phyloP scores from a whole-genome alignment of 2,888 invertebrate genomes.

The Branchipolynoe longqiensis region DNA sequence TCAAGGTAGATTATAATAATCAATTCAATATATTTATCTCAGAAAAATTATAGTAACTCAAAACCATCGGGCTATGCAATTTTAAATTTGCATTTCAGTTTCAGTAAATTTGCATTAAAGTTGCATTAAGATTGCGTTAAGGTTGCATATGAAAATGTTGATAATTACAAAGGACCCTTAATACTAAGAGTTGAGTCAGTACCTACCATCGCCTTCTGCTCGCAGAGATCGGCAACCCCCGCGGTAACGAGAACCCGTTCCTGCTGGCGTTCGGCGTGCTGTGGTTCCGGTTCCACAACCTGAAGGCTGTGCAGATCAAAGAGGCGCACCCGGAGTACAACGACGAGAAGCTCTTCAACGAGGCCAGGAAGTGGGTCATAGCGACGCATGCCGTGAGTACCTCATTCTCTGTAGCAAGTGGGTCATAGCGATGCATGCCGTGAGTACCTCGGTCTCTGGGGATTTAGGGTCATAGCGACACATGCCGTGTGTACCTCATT shows the following conservation, averaged over 20 bases:
- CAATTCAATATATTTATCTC: no score
- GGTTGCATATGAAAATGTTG: conserved; percentile 33
- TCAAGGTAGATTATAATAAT: no score
- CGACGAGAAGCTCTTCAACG: conserved; percentile 96
- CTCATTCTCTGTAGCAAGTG: no score
- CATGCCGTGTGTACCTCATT: conserved; percentile 90
- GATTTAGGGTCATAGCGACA: conserved; percentile 95
- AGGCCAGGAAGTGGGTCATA: conserved; percentile 93
- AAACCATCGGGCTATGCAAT: no score
- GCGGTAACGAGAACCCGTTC: conserved; percentile 97
- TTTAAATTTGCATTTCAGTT: no score
- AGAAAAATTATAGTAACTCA: no score
- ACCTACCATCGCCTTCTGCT: background rate
- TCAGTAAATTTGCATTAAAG: no score
- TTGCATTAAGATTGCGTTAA: no score
- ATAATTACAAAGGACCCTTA: conserved; percentile 4
- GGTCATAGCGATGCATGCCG: no score
- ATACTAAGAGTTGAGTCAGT: background rate
- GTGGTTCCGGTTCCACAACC: conserved; percentile 97
- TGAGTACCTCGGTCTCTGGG: no score
- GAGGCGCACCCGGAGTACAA: conserved; percentile 91
- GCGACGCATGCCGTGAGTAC: conserved; percentile 91
- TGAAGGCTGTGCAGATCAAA: conserved; percentile 85
- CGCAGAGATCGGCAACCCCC: conserved; percentile 66
- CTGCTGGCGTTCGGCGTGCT: conserved; percentile 95